Conservation (phyloP, 2,888 invertebrate species). For the Linnaemya tessellans region DNA sequence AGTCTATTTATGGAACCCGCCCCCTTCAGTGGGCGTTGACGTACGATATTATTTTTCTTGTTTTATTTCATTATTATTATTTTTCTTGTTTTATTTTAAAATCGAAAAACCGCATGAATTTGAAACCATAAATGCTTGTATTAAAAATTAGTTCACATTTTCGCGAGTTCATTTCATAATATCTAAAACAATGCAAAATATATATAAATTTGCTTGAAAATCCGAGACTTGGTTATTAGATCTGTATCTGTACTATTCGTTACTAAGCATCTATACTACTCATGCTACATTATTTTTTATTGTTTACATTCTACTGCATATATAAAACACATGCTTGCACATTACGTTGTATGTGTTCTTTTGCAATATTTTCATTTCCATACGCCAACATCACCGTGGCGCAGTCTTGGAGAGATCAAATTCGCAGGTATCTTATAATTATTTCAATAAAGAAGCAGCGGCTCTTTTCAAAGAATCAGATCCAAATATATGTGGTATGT, state of each 20-base stretch:
- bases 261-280: constrained; percentile 60
- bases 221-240: too few relatives aligned
- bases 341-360: constrained; percentile 59
- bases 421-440: constrained; percentile 96
- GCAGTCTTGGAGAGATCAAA: constrained; percentile 93
- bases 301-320: constrained; percentile 31
- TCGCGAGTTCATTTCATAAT: background rate
- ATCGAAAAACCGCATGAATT: too few relatives aligned
- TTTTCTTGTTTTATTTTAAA: too few relatives aligned
- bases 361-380: constrained; percentile 57
- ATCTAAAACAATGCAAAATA: background rate
- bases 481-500: constrained; percentile 68
- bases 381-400: constrained; percentile 22
- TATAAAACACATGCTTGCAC: constrained; percentile 61
- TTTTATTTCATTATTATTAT: too few relatives aligned
- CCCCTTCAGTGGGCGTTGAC: too few relatives aligned
- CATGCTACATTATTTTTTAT: constrained; percentile 40
- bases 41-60: too few relatives aligned
- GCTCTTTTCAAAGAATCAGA: constrained; percentile 70
- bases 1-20: too few relatives aligned
- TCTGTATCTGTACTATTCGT: constrained; percentile 33
- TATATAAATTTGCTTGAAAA: too few relatives aligned
- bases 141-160: too few relatives aligned
- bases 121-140: too few relatives aligned
- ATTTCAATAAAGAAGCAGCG: constrained; percentile 90